Evolutionary conservation across 2,888 invertebrate species (phyloP), one percentile per base, ranked within the genome.

Genomic region (Micropterix aruncella): DNA sequence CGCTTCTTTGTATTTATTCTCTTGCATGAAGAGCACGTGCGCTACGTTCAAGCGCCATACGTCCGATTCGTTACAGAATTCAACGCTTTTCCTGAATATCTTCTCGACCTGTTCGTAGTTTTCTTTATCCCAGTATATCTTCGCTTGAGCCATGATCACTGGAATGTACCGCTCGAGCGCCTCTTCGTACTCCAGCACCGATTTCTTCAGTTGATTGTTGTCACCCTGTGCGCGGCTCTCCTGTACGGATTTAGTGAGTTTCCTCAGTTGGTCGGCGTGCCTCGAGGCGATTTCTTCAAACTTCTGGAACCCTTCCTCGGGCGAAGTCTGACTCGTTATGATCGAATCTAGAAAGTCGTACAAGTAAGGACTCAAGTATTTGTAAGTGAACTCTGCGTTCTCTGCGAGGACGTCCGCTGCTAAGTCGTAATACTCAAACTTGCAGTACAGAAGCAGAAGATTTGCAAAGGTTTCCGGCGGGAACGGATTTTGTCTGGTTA

Each of bases 1-100:
- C 0, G 97, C 92, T 66, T 99, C 96, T 59, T 94, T 94, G 61
- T 94, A 99, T 62, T 97, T 97, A 58, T 88, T 93, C 59, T 95
- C 95, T 66, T 97, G 96, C 97, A 99, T 99, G 60, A 97, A 99
- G 2, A 99, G 72, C 1, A 97, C 96, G 60, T 99, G 99, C 0
- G 97, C 99, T 0, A 97, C 96, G 60, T 99, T 99, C 16, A 99
- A 69, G 51, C 94, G 84, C 97, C 97, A 99, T 1, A 85, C 80
- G 54, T 97, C 94, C 55, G 95, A 92, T 57, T 96, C 96, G 53
- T 92, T 92, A 59, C 97, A 97, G 63, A 97, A 97, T 60, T 99
- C 99, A 0, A 92, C 93, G 46, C 94, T 94, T 60, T 95, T 93
- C 19, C 92, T 80, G 61, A 97, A 96, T 52, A 96, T 92, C 60